Evolutionary conservation across 2,797 vertebrate species (phyloP), one percentile per base, ranked within the genome.

Genomic region (Chromobotia macracanthus): DNA sequence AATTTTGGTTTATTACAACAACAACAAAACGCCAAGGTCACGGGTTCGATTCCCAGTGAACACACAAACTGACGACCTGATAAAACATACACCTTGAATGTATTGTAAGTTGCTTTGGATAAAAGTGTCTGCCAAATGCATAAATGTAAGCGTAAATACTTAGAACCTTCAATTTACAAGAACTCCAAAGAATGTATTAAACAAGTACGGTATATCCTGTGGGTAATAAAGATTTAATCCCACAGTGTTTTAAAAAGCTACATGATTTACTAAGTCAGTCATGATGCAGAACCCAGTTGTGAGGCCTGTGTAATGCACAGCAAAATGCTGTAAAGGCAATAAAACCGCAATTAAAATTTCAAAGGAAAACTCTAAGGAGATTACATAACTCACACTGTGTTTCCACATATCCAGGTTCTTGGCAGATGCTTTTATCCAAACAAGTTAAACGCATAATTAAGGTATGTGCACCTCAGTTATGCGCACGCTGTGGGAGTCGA

Each of bases 261-360:
- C 19, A 38, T 41, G 35, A 53, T 25, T 55, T 3, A 21, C 5
- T 9, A 19, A 63, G 12, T 60, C n/a, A 48, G 0, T n/a, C 13
- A 35, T 51, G 38, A 51, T 50, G 38, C 18, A 46, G 55, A 28
- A 21, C 44, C 41, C n/a, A 60, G 18, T 67, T 58, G 23, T 67
- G 50, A 51, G 15, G 15, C 61, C 46, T 64, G 11, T 2, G 2
- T 51, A 23, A 21, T 18, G 16, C 64, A 56, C 21, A 35, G 13
- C 18, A 50, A 38, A 61, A 58, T 25, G 11, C 35, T 79, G 72
- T 31, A 80, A 72, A 38, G 48, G 67, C 81, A 75, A 79, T 75
- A 76, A 73, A 73, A 69, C 73, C 15, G 25, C 70, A 77, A 78
- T 82, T 68, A 53, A 77, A 72, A 55, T 28, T 66, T 68, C 55